Evolutionary conservation across 2,888 invertebrate genomes (phyloP), one percentile per base, ranked within the genome.

Genomic region (Acrobeloides nanus): DNA sequence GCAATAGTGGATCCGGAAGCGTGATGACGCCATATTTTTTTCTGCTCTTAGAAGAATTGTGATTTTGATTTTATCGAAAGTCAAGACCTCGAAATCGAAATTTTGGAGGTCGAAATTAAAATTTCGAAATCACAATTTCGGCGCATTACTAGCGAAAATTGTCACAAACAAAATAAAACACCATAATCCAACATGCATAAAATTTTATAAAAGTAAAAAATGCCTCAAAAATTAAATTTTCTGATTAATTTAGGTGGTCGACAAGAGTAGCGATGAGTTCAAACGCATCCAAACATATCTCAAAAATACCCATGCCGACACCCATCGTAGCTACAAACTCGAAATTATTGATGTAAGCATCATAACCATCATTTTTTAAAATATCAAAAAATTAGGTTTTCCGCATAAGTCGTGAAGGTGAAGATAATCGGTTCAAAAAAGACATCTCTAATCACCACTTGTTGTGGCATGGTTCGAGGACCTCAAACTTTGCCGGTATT

Each of bases 401-500:
- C 57, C 71, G 72, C 48, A 61, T 80, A 8, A 63, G 61, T 2
- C 69, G 80, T 34, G 65, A 75, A 7, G 77, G 77, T 4, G 80
- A 80, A 65, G 52, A 50, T 5, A 65, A 84, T 62, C 82, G 88
- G 0, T 89, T 80, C 79, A 43, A 45, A 68, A 86, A 87, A 10
- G 27, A 61, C 3, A n/a, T 69, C 8, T 60, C 61, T 20, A 69
- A 69, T 43, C 49, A 57, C 15, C 27, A 51, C 38, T 48, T 69
- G 5, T 45, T 69, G 15, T 69, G 69, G 62, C 97, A 97, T 78
- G 97, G 97, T 39, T 93, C 93, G 0, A 82, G 95, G 41, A 80
- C 83, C 24, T 89, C 93, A 10, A 97, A 97, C 77, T 95, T 82
- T 76, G 92, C 85, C 24, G 95, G 95, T 54, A 97, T 97, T 72